Base-by-base conservation (phyloP, 1,140 invertebrate species). In the Drosophila rhopaloa region DNA sequence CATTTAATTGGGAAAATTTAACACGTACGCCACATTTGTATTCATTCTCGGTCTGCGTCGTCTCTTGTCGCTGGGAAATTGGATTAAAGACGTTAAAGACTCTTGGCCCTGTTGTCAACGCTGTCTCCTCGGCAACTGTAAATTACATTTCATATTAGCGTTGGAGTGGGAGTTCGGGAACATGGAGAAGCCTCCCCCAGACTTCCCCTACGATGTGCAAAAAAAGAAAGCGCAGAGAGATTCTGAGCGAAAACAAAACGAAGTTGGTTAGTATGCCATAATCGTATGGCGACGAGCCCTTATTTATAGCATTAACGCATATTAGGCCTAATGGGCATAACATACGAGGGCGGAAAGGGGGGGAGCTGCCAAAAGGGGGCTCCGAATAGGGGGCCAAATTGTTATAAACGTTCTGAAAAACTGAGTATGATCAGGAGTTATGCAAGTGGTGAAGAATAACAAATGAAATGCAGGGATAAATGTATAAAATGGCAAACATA, bases 221-320 rank as follows among this genome's bases (percentile, higher is more conserved):
- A 74, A 73, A 55, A 50, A 51, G 14, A 50, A 24, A 24, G 24
- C 24, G 24, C 24, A 24, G 24, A 19, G 47, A 40, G 27, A 32
- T 47, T 48, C 58, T 29, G 35, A 50, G n/a, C 44, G 40, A 63
- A 75, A 66, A 53, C 72, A 76, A 68, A 76, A 41, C 48, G 66
- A 84, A 82, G 43, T 86, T 88, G 80, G 80, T 88, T 88, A 88
- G 83, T 88, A 88, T 88, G 83, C 84, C 76, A 89, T 88, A 88
- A 89, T 89, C 83, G 83, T 88, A 89, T 83, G 84, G 73, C 68
- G 79, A 73, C 77, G 72, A 76, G 73, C 76, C 76, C 83, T 88
- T 88, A 88, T 88, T 89, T 88, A 88, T 89, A 84, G 80, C 83
- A 89, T 88, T 88, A 88, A 76, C 84, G 76, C 79, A 88, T 88